phyloP scores from a whole-genome alignment of 2,888 invertebrate species.

The Nineta flava region DNA sequence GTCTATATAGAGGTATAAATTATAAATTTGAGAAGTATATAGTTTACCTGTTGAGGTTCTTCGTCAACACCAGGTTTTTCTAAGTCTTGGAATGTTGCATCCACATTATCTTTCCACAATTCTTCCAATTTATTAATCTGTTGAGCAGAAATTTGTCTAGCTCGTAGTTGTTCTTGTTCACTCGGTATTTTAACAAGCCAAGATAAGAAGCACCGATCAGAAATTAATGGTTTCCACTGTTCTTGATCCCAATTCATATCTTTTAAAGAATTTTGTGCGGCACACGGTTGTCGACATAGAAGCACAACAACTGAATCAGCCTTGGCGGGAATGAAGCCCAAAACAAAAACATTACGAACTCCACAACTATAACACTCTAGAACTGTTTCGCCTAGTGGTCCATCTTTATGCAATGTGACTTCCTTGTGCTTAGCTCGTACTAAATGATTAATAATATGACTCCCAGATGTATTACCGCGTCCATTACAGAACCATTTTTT shows the following conservation, averaged over 20 bases:
- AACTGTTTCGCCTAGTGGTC: slow-evolving; percentile 93
- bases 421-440: slow-evolving; percentile 99
- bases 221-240: slow-evolving; percentile 96
- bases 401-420: slow-evolving; percentile 92
- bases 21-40: no score
- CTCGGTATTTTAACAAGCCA: slow-evolving; percentile 98
- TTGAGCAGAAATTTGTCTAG: slow-evolving; percentile 90
- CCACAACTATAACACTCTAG: slow-evolving; percentile 99
- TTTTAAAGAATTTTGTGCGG: slow-evolving; percentile 89
- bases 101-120: slow-evolving; percentile 96
- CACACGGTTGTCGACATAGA: slow-evolving; percentile 95
- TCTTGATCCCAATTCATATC: slow-evolving; percentile 99
- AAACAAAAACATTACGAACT: slow-evolving; percentile 91
- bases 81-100: slow-evolving; percentile 94
- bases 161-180: slow-evolving; percentile 89
- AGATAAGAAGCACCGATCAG: slow-evolving; percentile 86
- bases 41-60: slow-evolving; percentile 85
- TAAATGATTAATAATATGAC: slow-evolving; percentile 97
- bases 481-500: slow-evolving; percentile 99
- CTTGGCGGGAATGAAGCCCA: slow-evolving; percentile 98
- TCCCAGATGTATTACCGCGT: slow-evolving; percentile 92
- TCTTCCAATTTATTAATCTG: slow-evolving; percentile 98
- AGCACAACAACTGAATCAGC: slow-evolving; percentile 96
- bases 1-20: no score
- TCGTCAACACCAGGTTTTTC: slow-evolving; percentile 97